phyloP scores from a whole-genome alignment of 2,888 invertebrate genomes.

The Esperia sulphurella region DNA sequence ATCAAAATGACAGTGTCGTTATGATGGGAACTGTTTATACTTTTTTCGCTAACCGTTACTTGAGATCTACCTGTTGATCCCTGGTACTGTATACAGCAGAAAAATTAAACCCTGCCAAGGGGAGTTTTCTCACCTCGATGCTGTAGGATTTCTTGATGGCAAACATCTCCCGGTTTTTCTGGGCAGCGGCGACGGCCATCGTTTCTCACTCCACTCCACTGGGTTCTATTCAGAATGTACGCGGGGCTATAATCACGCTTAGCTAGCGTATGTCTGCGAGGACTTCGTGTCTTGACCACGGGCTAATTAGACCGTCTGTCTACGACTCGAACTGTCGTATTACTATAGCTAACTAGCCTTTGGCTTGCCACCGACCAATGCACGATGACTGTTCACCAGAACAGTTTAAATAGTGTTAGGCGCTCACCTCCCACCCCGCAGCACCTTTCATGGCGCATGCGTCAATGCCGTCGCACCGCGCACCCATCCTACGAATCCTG shows the following conservation, averaged over 20 bases:
- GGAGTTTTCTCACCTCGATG: conserved; percentile 89
- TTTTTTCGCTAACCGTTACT: too few relatives aligned
- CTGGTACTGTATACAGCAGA: neutral
- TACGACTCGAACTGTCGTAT: conserved; percentile 75
- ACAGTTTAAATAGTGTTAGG: conserved; percentile 82
- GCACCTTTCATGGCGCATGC: conserved; percentile 80
- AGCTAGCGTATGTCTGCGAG: conserved; percentile 77
- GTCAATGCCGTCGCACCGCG: conserved; percentile 68
- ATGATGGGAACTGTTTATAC: too few relatives aligned
- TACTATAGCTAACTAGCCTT: conserved; percentile 81
- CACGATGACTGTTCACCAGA: conserved; percentile 81
- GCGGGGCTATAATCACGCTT: conserved; percentile 73
- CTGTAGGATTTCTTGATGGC: conserved; percentile 98
- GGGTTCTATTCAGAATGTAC: conserved; percentile 74
- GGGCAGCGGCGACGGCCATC: conserved; percentile 95
- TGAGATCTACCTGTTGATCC: too few relatives aligned
- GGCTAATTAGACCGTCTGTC: conserved; percentile 78
- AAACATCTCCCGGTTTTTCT: conserved; percentile 97
- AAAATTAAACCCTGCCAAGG: conserved; percentile 16
- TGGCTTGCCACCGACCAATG: conserved; percentile 85
- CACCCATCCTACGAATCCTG: conserved; percentile 27
- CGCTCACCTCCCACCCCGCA: conserved; percentile 77
- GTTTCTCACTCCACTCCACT: conserved; percentile 68
- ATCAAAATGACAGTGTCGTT: too few relatives aligned
- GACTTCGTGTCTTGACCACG: conserved; percentile 80